Evolutionary conservation across 1,140 invertebrate species (phyloP).

Genomic region (Eupristina koningsbergeri): DNA sequence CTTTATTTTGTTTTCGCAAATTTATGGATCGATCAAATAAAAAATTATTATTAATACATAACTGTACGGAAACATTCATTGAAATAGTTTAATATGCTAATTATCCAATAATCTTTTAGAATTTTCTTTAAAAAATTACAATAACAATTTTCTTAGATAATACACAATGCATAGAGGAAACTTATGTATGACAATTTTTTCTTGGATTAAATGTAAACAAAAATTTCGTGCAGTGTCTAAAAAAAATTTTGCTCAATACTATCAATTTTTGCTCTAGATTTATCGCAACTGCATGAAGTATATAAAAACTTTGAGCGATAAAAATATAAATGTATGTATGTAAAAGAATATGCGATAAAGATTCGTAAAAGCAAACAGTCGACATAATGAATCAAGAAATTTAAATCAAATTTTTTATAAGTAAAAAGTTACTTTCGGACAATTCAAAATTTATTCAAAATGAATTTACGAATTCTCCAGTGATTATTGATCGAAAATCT

Average conservation of each 20-base stretch:
- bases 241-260: constrained; percentile 31
- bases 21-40: no score
- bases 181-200: background rate
- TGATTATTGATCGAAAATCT: no score
- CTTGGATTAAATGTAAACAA: background rate
- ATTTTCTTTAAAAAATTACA: no score
- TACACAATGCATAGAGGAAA: background rate
- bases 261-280: constrained; percentile 19
- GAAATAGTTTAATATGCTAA: no score
- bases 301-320: constrained; percentile 24
- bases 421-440: background rate
- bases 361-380: constrained; percentile 13
- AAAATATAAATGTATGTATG: constrained; percentile 29
- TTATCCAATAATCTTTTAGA: no score
- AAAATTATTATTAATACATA: no score
- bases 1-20: background rate
- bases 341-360: constrained; percentile 25
- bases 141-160: background rate
- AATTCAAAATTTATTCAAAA: background rate
- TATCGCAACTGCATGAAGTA: constrained; percentile 28
- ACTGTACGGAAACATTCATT: no score
- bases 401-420: constrained; percentile 6
- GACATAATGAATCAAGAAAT: constrained; percentile 14
- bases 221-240: constrained; percentile 8
- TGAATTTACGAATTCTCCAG: background rate